Conservation (phyloP, 1,140 invertebrate genomes). For the Panulirus ornatus region DNA sequence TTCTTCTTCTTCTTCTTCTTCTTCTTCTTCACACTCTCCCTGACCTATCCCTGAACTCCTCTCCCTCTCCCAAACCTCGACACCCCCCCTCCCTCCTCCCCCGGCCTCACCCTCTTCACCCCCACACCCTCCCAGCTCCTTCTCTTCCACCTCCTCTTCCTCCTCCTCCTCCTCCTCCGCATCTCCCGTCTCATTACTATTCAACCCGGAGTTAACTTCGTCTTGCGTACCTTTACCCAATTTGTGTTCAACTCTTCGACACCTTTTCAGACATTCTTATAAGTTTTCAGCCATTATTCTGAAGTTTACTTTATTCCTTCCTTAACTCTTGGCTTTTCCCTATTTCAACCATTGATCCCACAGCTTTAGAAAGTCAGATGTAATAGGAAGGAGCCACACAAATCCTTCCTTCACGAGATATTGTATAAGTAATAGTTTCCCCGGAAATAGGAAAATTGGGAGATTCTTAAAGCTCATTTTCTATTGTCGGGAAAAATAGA, state of each 20-base stretch:
- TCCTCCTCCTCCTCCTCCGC: background rate
- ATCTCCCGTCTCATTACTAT: background rate
- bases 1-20: background rate
- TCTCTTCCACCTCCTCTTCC: background rate
- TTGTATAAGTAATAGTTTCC: too few species aligned
- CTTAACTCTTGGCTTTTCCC: background rate
- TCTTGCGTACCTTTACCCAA: constrained; percentile 3
- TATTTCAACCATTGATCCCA: too few species aligned
- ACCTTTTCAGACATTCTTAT: background rate
- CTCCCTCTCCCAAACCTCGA: too few species aligned
- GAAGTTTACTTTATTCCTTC: background rate
- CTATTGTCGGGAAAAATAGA: too few species aligned
- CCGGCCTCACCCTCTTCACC: background rate
- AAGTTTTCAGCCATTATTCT: background rate
- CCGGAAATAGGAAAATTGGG: too few species aligned
- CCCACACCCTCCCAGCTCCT: background rate
- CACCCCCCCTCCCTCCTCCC: background rate
- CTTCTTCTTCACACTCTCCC: background rate
- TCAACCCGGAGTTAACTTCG: background rate
- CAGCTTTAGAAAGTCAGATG: too few species aligned
- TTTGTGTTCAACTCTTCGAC: background rate
- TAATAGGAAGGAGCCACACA: too few species aligned
- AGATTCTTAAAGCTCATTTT: too few species aligned
- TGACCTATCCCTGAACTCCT: too few species aligned
- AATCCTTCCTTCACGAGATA: too few species aligned